Percentiles rank a stretch among this genome's conserved stretches.
phyloP scores from a whole-genome alignment of 2,888 invertebrate genomes.

The Morinoia aosen region DNA sequence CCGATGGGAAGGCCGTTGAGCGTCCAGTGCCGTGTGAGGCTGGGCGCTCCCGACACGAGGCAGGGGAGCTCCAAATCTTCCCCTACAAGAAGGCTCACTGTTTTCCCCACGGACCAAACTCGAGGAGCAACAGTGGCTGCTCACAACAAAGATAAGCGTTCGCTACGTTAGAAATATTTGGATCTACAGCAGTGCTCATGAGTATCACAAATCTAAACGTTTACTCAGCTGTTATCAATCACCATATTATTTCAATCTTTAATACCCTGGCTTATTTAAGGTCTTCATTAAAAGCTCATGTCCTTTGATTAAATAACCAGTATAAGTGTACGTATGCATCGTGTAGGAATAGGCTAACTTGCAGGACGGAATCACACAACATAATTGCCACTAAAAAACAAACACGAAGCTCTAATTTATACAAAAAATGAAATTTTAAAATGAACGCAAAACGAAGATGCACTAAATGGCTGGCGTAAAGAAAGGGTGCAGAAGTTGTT shows the following conservation, averaged over 20 bases:
- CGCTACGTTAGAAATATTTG: background rate
- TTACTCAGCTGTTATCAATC: background rate
- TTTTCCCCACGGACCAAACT: slow-evolving; percentile 10
- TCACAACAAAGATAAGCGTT: background rate
- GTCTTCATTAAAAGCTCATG: background rate
- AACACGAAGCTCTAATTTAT: too few species aligned
- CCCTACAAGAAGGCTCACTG: background rate
- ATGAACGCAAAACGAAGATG: too few species aligned
- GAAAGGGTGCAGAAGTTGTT: background rate
- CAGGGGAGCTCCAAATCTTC: slow-evolving; percentile 18
- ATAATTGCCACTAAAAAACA: too few species aligned
- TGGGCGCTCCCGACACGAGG: background rate
- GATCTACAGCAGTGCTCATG: background rate
- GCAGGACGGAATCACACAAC: too few species aligned
- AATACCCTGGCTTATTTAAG: background rate
- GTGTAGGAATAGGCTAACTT: too few species aligned
- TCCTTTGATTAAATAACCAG: too few species aligned
- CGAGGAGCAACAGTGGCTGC: background rate
- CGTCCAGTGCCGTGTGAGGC: background rate
- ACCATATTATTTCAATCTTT: background rate
- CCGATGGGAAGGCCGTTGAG: background rate
- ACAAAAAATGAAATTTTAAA: too few species aligned
- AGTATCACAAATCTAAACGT: background rate
- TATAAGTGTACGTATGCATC: too few species aligned
- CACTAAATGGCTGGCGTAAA: too few species aligned